Evolutionary conservation across 1,140 invertebrate species (phyloP), one percentile per base, ranked within the genome.

Genomic region (Pogonognathellus flavescens): DNA sequence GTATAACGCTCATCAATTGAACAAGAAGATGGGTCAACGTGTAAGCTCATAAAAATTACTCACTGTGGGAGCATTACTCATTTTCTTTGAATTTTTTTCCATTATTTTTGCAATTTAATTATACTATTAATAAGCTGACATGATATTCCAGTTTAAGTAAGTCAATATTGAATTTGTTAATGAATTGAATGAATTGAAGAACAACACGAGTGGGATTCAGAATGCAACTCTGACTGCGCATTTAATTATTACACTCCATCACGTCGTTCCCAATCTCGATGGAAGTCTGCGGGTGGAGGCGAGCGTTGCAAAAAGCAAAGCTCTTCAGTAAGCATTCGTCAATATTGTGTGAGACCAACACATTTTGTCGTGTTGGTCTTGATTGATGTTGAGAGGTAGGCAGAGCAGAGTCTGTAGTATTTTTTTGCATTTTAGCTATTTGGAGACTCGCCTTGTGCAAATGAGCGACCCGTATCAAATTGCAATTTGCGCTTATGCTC

Each of bases 211-310:
- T 57, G 88, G 83, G 80, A 87, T 85, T 41, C 62, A 50, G 31
- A 92, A 92, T 84, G 89, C 92, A 6, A 88, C 91, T 13, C 88
- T 93, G 25, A 93, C 92, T 7, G 92, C 92, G 2, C 92, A 93
- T 85, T 91, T 93, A 14, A 88, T 92, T 0, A 91, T 93, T 59
- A 90, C 92, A 7, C 89, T 93, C 9, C 86, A 88, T 49, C 88
- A 91, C 84, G 90, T 90, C 0, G 82, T 90, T 5, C 87, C 90
- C 89, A 87, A 89, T 55, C 84, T 91, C 10, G 89, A 90, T 81
- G 91, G 91, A 50, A 70, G 88, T 25, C 50, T 90, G 16, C 81
- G 89, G 62, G 86, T 89, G 9, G 85, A 89, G 9, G 89, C 90
- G 9, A 87, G 89, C 1, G 88, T 89, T 60, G 91, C 90, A 0